Percentiles rank a stretch among this genome's conserved stretches.
These are phyloP conservation scores for Caenorhabditis latens DNA, from an alignment of 1,140 invertebrate genomes.

Conservation along the genomic window DNA sequence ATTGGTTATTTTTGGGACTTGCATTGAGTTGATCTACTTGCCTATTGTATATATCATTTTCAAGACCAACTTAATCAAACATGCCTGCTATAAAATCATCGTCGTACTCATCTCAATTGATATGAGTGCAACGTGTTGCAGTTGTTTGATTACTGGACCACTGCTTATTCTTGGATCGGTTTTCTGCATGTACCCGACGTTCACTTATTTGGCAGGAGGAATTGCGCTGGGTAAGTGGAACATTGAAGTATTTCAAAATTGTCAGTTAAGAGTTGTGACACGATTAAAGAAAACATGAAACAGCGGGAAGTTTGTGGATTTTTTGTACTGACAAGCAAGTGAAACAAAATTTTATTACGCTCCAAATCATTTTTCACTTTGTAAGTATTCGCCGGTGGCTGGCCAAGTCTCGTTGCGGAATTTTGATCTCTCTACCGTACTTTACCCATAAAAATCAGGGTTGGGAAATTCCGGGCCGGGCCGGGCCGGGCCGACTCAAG, in stretches of 20 bases:
- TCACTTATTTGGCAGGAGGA: conserved; percentile 22
- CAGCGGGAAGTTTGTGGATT: not conserved
- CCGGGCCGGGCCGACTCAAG: no score
- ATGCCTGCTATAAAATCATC: conserved; percentile 60
- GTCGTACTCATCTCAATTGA: conserved; percentile 29
- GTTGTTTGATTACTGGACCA: conserved; percentile 41
- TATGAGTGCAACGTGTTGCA: conserved; percentile 27
- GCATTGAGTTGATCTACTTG: conserved; percentile 31
- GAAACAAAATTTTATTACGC: no score
- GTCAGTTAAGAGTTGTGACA: not conserved
- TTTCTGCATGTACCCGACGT: conserved; percentile 54
- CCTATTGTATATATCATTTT: conserved; percentile 46
- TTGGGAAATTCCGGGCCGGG: no score
- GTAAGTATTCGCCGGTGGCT: no score
- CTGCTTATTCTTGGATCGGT: conserved; percentile 48
- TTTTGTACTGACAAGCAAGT: no score
- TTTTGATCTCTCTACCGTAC: no score
- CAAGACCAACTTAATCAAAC: conserved; percentile 29
- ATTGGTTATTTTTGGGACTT: conserved; percentile 1
- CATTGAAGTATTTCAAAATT: no score
- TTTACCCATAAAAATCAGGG: no score
- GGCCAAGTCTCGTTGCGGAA: no score
- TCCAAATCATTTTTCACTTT: no score
- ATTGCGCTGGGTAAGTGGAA: conserved; percentile 5
- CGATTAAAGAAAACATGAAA: not conserved